phyloP scores from a whole-genome alignment of 2,113 vertebrate genomes.

The Epinephelus lanceolatus region DNA sequence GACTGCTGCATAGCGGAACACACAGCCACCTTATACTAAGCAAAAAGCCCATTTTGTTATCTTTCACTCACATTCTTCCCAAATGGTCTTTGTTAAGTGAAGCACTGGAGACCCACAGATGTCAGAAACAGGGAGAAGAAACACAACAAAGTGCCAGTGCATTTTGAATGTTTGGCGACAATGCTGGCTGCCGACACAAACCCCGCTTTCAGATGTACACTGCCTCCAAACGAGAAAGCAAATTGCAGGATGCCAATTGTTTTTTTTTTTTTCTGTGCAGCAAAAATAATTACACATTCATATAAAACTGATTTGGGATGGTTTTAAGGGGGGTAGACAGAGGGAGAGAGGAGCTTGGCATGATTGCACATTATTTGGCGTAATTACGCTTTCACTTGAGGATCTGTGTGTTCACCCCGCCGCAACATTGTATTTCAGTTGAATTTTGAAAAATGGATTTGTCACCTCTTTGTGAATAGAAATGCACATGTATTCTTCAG shows the following conservation, averaged over 20 bases:
- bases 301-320: slow-evolving; percentile 68
- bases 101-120: slow-evolving; percentile 42
- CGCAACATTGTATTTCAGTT: slow-evolving; percentile 35
- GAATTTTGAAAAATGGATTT: slow-evolving; percentile 56
- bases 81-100: slow-evolving; percentile 21
- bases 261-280: slow-evolving; percentile 32
- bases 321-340: slow-evolving; percentile 33
- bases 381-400: slow-evolving; percentile 74
- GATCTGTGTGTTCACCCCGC: slow-evolving; percentile 49
- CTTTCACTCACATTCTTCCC: slow-evolving; percentile 28
- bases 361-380: slow-evolving; percentile 68
- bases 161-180: slow-evolving; percentile 42
- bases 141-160: slow-evolving; percentile 28
- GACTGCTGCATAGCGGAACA: slow-evolving; percentile 15
- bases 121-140: slow-evolving; percentile 31
- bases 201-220: slow-evolving; percentile 34
- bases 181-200: slow-evolving; percentile 37
- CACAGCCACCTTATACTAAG: background rate
- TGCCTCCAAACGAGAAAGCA: slow-evolving; percentile 41
- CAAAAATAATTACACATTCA: slow-evolving; percentile 74
- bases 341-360: slow-evolving; percentile 28
- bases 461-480: slow-evolving; percentile 51
- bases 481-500: slow-evolving; percentile 15
- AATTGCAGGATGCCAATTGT: slow-evolving; percentile 65
- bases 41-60: slow-evolving; percentile 34